Percentiles rank a stretch among this genome's conserved stretches.
These are phyloP conservation scores for Heliothis peltigera DNA, from an alignment of 2,888 invertebrate species.

Conservation along the genomic window DNA sequence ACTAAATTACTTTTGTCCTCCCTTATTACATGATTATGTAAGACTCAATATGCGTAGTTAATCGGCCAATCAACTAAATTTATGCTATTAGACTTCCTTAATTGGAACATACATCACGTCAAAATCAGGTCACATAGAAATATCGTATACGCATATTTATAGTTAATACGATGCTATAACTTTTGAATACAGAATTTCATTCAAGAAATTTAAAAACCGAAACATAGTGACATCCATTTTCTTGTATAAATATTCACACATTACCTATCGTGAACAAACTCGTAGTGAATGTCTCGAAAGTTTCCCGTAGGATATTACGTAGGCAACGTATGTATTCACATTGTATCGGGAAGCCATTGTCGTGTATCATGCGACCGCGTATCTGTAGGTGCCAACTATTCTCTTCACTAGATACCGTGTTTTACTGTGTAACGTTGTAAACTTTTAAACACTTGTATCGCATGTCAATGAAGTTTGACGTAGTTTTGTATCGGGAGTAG, in stretches of 20 bases:
- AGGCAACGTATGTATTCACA: conserved; percentile 68
- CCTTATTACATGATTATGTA: conserved; percentile 29
- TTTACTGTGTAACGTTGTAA: conserved; percentile 68
- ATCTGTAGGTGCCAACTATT: conserved; percentile 77
- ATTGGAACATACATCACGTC: conserved; percentile 27
- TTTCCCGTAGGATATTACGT: conserved; percentile 69
- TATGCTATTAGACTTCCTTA: conserved; percentile 35
- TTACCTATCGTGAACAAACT: conserved; percentile 53
- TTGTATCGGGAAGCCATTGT: conserved; percentile 82
- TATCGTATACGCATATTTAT: conserved; percentile 1
- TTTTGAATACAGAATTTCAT: background rate
- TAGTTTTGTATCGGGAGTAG: conserved; percentile 2
- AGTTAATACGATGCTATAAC: background rate
- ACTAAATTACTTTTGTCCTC: conserved; percentile 28
- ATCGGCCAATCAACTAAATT: conserved; percentile 51
- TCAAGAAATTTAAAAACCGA: conserved; percentile 30
- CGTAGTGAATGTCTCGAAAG: conserved; percentile 70
- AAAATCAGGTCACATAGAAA: conserved; percentile 34
- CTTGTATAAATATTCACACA: conserved; percentile 58
- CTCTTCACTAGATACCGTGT: conserved; percentile 63
- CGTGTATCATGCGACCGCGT: conserved; percentile 69
- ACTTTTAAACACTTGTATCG: conserved; percentile 61
- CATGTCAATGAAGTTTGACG: conserved; percentile 42
- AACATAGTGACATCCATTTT: conserved; percentile 37
- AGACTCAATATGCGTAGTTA: conserved; percentile 39